Conservation (phyloP, 1,140 invertebrate species). For the Atta cephalotes region DNA sequence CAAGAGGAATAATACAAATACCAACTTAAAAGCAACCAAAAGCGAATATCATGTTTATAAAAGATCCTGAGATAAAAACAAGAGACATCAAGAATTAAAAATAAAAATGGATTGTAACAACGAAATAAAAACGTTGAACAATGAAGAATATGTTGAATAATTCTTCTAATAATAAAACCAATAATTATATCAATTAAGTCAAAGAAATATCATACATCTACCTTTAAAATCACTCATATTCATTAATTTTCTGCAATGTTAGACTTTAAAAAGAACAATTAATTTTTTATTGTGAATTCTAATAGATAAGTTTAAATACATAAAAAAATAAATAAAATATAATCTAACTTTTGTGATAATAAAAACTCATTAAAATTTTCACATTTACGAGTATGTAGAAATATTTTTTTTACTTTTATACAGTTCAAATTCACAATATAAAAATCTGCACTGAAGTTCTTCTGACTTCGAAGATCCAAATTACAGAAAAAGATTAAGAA, state of each 20-base stretch:
- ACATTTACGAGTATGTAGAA: too few species aligned
- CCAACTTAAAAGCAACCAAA: neutral
- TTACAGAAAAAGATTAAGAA: too few species aligned
- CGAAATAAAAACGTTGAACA: neutral
- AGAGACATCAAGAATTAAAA: neutral
- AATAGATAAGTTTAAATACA: too few species aligned
- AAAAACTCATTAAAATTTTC: too few species aligned
- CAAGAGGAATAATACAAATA: neutral
- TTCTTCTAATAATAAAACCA: neutral
- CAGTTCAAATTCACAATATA: too few species aligned
- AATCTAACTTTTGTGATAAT: too few species aligned
- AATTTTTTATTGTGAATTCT: too few species aligned
- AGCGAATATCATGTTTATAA: neutral
- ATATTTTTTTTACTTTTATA: too few species aligned
- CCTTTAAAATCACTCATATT: neutral
- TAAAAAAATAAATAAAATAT: too few species aligned
- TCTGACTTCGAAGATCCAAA: too few species aligned
- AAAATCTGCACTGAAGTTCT: too few species aligned
- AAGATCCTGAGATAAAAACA: constrained; percentile 1
- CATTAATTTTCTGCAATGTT: neutral
- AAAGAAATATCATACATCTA: neutral
- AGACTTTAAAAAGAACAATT: too few species aligned
- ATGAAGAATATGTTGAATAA: neutral
- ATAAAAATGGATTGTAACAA: neutral
- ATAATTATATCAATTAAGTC: neutral